phyloP scores from a whole-genome alignment of 2,888 invertebrate genomes.

The Neoitamus cyanurus region DNA sequence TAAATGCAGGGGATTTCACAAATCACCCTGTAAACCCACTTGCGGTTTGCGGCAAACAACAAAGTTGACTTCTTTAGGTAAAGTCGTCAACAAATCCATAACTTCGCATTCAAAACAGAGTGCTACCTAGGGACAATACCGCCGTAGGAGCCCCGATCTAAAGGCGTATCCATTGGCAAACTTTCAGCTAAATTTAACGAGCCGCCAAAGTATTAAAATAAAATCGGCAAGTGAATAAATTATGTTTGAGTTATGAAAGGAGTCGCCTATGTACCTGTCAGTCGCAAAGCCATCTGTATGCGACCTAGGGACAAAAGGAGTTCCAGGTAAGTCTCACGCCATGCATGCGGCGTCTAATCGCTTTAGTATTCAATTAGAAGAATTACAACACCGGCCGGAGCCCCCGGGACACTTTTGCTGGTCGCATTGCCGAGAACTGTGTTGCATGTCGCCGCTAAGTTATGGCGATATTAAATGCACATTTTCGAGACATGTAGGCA shows the following conservation, averaged over 20 bases:
- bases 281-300: background rate
- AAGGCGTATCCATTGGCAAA: background rate
- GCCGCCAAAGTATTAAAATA: background rate
- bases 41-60: too few species aligned
- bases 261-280: background rate
- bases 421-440: background rate
- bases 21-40: too few species aligned
- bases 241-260: background rate
- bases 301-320: background rate
- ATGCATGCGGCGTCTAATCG: background rate
- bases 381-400: constrained; percentile 27
- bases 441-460: constrained; percentile 42
- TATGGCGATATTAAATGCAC: constrained; percentile 42
- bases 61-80: too few species aligned
- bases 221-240: background rate
- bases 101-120: background rate
- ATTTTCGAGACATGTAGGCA: constrained; percentile 44
- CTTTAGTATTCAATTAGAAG: constrained; percentile 32
- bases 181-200: background rate
- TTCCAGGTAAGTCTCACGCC: background rate
- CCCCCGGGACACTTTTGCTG: background rate
- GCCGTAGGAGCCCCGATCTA: background rate
- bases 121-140: background rate
- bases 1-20: too few species aligned
- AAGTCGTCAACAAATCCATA: background rate